A percentile compares a stretch with the other conserved stretches of the same genome.
Evolutionary conservation across 2,113 vertebrate genomes (phyloP).

Genomic region (Stegostoma tigrinum): DNA sequence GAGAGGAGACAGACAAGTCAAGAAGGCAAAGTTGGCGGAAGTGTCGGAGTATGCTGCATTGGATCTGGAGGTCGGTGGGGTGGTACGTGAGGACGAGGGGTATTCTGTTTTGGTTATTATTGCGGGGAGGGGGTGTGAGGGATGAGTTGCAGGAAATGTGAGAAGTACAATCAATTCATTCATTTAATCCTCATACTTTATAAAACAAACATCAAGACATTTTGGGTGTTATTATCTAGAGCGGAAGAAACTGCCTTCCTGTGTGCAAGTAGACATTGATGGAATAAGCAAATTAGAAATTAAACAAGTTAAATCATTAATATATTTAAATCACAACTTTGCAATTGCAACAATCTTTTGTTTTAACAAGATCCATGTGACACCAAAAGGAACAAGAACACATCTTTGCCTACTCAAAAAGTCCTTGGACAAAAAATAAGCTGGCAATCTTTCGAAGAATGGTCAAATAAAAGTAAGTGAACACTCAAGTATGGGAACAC

Average conservation of each 20-base stretch:
- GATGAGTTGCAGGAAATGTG: no score
- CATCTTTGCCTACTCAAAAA: neutral
- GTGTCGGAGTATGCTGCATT: no score
- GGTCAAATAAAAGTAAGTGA: neutral
- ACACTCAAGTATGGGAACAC: neutral
- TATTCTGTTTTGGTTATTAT: no score
- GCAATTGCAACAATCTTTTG: neutral
- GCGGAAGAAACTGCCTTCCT: neutral
- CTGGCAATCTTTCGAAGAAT: neutral
- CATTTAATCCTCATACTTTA: neutral
- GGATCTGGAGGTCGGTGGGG: no score
- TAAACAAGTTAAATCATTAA: neutral
- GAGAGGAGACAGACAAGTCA: no score
- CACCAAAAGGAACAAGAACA: neutral
- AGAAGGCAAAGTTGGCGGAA: no score
- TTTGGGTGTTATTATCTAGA: neutral
- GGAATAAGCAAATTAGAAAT: neutral
- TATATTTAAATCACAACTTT: neutral
- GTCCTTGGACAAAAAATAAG: neutral
- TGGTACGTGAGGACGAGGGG: no score
- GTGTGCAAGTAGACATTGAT: neutral
- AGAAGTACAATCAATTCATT: neutral
- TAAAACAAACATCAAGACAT: neutral
- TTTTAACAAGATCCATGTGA: neutral
- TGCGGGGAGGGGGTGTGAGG: no score